Base-by-base conservation (phyloP, 2,797 vertebrate genomes). In the Eidolon dupreanum region DNA sequence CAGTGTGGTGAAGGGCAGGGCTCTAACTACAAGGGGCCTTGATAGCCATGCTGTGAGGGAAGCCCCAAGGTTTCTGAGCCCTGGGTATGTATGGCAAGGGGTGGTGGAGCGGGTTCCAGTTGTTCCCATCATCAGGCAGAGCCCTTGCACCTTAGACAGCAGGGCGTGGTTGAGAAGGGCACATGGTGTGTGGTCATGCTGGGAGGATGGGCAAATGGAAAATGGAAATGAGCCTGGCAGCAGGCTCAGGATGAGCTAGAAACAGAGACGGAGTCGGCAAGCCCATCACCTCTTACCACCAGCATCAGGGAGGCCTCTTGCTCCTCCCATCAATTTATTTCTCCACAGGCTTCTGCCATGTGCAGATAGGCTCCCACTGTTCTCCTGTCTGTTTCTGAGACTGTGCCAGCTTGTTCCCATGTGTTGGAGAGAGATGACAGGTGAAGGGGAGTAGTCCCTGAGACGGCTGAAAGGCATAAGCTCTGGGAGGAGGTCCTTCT, bases 151-250 rank as follows among this genome's bases (percentile, higher is more conserved):
- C 4, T 7, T 82, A 19, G 41, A n/a, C 15, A 26, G n/a, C 6
- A 24, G 70, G 36, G 11, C 0, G 0, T 19, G 12, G 68, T 26
- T 3, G 53, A 65, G 28, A 57, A 41, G 0, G 10, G 31, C 17
- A 1, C 0, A 1, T 22, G 19, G 28, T 4, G 28, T 36, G n/a
- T 38, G 8, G 28, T 74, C 0, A 0, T 4, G 13, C 41, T 8
- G 4, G 3, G 20, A 12, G 41, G 31, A 4, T 31, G 4, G 20
- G 41, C 36, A 24, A 26, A 1, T 11, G 6, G 51, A 26, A 43
- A 5, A 10, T 9, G 43, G 90, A 49, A 51, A 12, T 2, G 65
- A 74, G 31, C 15, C 66, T 38, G 7, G 75, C 89, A 46, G 43
- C 22, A 36, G 66, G 59, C 82, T 71, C 55, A 12, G 49, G 63